Percentiles rank a stretch among this genome's conserved stretches.
Conservation (phyloP, 2,888 invertebrate genomes). For the Amblyjoppa fuscipennis region DNA sequence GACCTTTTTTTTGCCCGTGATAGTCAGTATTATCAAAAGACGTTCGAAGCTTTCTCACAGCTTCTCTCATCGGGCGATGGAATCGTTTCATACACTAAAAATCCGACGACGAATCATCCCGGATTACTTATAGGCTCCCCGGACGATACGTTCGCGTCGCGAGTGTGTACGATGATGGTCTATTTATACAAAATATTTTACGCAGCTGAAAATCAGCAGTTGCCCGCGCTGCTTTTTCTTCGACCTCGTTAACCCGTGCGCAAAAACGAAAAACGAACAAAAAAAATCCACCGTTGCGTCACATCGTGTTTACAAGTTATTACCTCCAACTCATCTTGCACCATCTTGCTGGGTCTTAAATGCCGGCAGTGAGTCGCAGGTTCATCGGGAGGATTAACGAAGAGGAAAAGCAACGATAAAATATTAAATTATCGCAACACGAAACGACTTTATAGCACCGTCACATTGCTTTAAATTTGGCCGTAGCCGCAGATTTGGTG, state of each 20-base stretch:
- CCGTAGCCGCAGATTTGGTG: not conserved
- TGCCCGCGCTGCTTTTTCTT: not conserved
- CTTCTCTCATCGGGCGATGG: not conserved
- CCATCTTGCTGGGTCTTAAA: constrained; percentile 42
- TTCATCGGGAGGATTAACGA: constrained; percentile 12
- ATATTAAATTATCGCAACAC: constrained; percentile 19
- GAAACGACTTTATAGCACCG: constrained; percentile 11
- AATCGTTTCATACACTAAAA: not conserved
- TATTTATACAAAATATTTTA: constrained; percentile 46
- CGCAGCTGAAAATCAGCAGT: not conserved
- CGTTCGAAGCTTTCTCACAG: not conserved
- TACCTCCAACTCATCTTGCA: constrained; percentile 62
- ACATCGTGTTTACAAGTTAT: not conserved
- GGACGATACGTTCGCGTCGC: constrained; percentile 16
- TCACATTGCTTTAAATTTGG: constrained; percentile 36
- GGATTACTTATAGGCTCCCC: constrained; percentile 34
- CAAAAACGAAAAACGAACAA: not conserved
- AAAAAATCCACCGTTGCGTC: not conserved
- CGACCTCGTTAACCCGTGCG: not conserved
- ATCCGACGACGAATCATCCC: constrained; percentile 37
- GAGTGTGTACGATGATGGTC: constrained; percentile 24
- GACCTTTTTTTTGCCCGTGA: no score
- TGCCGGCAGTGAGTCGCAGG: not conserved
- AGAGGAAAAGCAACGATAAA: constrained; percentile 19
- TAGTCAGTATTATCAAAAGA: no score